Base-by-base conservation (phyloP, 2,113 vertebrate species). In the Macaca fascicularis region DNA sequence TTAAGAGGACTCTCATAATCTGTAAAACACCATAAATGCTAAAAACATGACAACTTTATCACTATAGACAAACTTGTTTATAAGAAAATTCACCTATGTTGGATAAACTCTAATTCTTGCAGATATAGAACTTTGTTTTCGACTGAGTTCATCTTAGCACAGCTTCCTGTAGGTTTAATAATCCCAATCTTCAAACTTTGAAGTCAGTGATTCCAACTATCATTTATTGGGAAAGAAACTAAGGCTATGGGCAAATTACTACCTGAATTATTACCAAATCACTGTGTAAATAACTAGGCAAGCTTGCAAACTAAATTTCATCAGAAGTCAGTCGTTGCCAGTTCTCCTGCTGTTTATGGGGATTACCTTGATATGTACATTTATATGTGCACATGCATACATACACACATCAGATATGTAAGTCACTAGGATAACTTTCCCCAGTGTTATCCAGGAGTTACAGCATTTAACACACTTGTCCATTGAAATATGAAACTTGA, bases 1-100 rank as follows among this genome's bases (percentile, higher is more conserved):
- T 76, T 79, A 94, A 95, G 52, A 94, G 4, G 23, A 84, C 79
- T 93, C 27, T 88, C 55, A 92, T 74, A 74, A 74, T 25, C 40
- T 61, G 19, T 74, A 94, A 82, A 96, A 19, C 2, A 95, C 19
- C 67, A 4, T 50, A 78, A 81, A 74, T 89, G 85, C 22, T 89
- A 92, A 84, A 89, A 61, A 80, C 14, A 85, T 8, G 22, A 76
- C 17, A 93, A 50, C 30, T 83, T 69, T 75, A 27, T 25, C 55
- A 38, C 17, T 50, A 50, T 6, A 90, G 61, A 43, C 35, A 76
- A 91, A 69, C 3, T 38, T 52, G 64, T 52, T 57, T 89, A 35
- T 55, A 40, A 52, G 76, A 35, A 92, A 83, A 92, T n/a, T 80
- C 43, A 81, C 12, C 52, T 64, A 27, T 23, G 8, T 83, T 43